These are phyloP conservation scores for Ichneumoninae sp. DNA, from an alignment of 2,888 invertebrate species.

Conservation along the genomic window DNA sequence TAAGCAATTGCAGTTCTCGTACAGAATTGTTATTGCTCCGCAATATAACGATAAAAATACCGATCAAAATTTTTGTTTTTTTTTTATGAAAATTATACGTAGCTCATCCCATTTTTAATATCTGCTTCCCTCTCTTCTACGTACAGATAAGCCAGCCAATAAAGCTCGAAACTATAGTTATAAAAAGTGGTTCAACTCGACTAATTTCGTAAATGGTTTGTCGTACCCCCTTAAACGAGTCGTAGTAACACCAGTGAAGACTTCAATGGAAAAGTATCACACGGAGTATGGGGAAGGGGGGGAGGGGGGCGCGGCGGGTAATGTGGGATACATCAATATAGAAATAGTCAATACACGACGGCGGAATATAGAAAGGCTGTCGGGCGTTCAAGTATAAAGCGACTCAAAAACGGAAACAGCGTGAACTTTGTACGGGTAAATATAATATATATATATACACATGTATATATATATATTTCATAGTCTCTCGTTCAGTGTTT, in stretches of 20 bases:
- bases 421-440: conserved; percentile 52
- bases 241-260: conserved; percentile 31
- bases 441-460: conserved; percentile 7
- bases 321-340: conserved; percentile 56
- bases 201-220: background rate
- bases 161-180: conserved; percentile 4
- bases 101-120: background rate
- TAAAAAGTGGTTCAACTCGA: background rate
- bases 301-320: conserved; percentile 14
- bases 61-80: conserved; percentile 15
- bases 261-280: conserved; percentile 57
- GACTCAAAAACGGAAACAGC: conserved; percentile 46
- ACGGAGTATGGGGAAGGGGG: conserved; percentile 33
- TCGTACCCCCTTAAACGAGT: conserved; percentile 9
- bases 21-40: background rate
- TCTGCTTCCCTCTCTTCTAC: background rate
- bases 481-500: conserved; percentile 57
- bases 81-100: background rate
- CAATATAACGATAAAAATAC: background rate
- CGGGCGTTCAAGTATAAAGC: conserved; percentile 52
- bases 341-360: conserved; percentile 60
- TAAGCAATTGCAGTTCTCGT: background rate
- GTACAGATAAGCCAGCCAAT: background rate
- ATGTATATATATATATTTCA: conserved; percentile 28
- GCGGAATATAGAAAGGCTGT: conserved; percentile 60